Conservation (phyloP, 2,888 invertebrate species). For the Lasioglossum oenotherae region DNA sequence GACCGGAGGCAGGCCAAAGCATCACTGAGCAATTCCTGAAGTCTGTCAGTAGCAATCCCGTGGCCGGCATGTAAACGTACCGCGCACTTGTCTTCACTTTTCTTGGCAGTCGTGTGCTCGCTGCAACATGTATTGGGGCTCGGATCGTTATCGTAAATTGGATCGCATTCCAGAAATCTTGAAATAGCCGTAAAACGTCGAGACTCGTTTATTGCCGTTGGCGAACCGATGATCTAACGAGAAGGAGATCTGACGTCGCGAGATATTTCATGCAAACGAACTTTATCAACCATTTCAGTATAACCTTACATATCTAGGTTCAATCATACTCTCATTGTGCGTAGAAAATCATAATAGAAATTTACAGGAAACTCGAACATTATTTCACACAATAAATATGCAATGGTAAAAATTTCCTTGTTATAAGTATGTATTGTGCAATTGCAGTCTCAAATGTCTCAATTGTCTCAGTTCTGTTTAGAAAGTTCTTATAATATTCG, state of each 20-base stretch:
- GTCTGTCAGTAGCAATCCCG: slow-evolving; percentile 33
- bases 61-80: slow-evolving; percentile 40
- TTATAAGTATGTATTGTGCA: background rate
- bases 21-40: slow-evolving; percentile 29
- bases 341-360: background rate
- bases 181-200: slow-evolving; percentile 64
- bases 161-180: slow-evolving; percentile 74
- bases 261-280: background rate
- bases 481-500: background rate
- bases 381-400: background rate
- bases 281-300: background rate
- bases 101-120: slow-evolving; percentile 7
- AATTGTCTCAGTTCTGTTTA: background rate
- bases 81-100: slow-evolving; percentile 35
- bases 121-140: slow-evolving; percentile 37
- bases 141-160: slow-evolving; percentile 76
- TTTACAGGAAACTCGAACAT: background rate
- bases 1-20: background rate
- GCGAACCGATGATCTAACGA: slow-evolving; percentile 7
- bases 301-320: background rate
- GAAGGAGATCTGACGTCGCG: background rate
- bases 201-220: slow-evolving; percentile 34
- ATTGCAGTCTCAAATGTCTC: background rate
- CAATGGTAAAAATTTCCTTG: background rate
- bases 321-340: background rate